These are phyloP conservation scores for Lepidothrix coronata DNA, from an alignment of 2,113 vertebrate genomes.

Conservation along the genomic window DNA sequence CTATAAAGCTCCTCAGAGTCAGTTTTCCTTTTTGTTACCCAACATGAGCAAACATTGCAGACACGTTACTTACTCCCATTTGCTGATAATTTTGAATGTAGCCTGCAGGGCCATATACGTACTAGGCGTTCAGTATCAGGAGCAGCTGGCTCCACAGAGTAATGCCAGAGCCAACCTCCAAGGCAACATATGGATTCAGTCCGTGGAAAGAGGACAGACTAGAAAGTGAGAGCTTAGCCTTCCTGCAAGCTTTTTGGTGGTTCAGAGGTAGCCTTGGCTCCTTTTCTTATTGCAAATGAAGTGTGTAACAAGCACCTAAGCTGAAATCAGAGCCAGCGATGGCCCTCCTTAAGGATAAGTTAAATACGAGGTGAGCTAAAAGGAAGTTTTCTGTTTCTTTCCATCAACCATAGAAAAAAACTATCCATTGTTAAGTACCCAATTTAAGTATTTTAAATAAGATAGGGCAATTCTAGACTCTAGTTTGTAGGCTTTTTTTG, in stretches of 20 bases:
- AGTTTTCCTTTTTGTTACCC: background rate
- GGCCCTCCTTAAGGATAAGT: background rate
- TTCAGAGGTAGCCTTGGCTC: background rate
- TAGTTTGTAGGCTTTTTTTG: background rate
- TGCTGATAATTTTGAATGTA: background rate
- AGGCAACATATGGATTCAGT: background rate
- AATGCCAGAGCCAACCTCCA: background rate
- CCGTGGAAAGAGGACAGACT: background rate
- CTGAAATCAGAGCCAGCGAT: background rate
- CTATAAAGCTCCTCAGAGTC: background rate
- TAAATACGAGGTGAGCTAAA: background rate
- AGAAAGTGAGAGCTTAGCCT: background rate
- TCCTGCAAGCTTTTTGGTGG: background rate
- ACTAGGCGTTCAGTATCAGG: background rate
- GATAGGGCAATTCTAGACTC: background rate
- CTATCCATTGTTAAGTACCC: background rate
- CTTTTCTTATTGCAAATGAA: background rate
- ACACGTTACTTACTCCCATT: background rate
- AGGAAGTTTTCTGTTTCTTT: background rate
- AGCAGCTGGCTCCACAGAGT: background rate
- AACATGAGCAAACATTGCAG: background rate
- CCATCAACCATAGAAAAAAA: background rate
- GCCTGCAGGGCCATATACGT: background rate
- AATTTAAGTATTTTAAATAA: background rate
- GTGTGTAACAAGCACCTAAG: background rate